Percentiles rank a stretch among this genome's conserved stretches.
Conservation (phyloP, 2,797 vertebrate genomes). For the Pitangus sulphuratus region DNA sequence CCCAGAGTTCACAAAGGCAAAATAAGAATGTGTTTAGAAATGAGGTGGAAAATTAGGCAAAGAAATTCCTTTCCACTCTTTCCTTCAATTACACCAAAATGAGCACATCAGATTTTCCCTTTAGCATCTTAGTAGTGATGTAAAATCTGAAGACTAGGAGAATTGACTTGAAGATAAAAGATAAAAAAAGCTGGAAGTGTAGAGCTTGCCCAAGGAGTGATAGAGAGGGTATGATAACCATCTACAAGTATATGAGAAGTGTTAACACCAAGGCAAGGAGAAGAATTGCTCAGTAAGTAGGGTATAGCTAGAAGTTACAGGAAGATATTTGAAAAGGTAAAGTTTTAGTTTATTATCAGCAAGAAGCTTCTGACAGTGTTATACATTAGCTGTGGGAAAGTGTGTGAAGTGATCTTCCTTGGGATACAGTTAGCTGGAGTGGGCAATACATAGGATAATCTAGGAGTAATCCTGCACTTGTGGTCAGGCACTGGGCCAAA, state of each 20-base stretch:
- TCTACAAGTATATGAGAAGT: conserved; percentile 33
- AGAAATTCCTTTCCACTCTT: neutral
- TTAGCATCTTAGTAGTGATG: neutral
- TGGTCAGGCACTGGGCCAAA: neutral
- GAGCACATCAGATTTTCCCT: neutral
- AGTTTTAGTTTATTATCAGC: conserved; percentile 27
- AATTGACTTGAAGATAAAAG: conserved; percentile 11
- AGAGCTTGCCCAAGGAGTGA: conserved; percentile 1
- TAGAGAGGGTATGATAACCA: conserved; percentile 35
- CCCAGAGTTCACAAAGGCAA: neutral
- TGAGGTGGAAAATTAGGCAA: neutral
- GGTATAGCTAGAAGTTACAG: neutral
- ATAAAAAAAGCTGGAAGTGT: neutral
- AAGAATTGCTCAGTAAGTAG: neutral
- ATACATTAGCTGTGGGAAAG: neutral
- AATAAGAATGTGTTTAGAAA: neutral
- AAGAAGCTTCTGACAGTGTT: neutral
- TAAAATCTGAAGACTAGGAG: neutral
- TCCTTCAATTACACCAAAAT: neutral
- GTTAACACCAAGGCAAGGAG: conserved; percentile 12
- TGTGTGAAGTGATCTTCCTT: neutral
- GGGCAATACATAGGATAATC: neutral
- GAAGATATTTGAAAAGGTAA: conserved; percentile 10
- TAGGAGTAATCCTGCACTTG: neutral
- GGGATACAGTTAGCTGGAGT: neutral